Evolutionary conservation across 2,888 invertebrate genomes (phyloP), one percentile per base, ranked within the genome.

Genomic region (Hydropsyche betteni): DNA sequence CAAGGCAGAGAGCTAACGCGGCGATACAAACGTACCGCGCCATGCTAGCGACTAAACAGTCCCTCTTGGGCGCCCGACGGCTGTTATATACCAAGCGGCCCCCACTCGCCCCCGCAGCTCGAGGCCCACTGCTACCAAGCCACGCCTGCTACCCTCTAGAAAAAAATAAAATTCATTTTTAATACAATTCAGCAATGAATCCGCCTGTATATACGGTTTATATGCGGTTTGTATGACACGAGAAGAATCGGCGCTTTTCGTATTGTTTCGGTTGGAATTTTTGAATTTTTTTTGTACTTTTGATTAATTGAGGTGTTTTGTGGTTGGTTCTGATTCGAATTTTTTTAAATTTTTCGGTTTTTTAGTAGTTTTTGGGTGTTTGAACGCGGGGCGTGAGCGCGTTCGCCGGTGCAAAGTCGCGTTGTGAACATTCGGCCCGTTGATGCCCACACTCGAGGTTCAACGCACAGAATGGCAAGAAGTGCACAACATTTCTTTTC

Each of bases 11-110:
- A 86, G 86, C 86, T 85, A 55, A 84, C 85, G 86, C 84, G 86
- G 87, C 85, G 86, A 88, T 86, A 87, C 86, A 86, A 85, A 86
- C 87, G 87, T 85, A 85, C 85, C 86, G 87, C 87, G 87, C 87
- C 88, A 88, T 88, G 87, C 85, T 87, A 86, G 87, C 86, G 86
- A 87, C 88, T 87, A 87, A 87, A 88, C 87, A 88, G 87, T 87
- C 87, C 87, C 82, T 84, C 86, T 85, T 87, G 86, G 77, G 86
- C 85, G 85, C 83, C 85, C 83, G 83, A 84, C 84, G 85, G 85
- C 84, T 84, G 74, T 87, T 87, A 87, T 87, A 88, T 88, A 88
- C 84, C 87, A 86, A 86, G 87, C 87, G 87, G 86, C 87, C 85
- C 86, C 83, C 86, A 85, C 86, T 86, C 85, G 86, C 84, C 86